phyloP scores from a whole-genome alignment of 2,797 vertebrate genomes.

The Cynodonichthys magdalenae region DNA sequence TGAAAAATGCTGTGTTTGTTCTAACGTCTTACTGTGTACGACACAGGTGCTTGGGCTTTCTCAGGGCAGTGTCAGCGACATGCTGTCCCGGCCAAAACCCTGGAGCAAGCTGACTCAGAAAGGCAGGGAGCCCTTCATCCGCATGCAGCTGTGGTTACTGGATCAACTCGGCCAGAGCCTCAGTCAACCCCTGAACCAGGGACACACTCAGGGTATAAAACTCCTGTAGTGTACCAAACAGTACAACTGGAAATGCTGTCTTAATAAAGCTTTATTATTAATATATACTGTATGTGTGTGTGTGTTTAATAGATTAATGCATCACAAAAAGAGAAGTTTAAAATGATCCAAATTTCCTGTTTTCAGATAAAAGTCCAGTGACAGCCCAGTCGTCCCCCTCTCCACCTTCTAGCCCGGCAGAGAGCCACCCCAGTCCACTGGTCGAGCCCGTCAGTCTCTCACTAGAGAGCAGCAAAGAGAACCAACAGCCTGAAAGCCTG shows the following conservation, averaged over 20 bases:
- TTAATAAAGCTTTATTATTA: not conserved
- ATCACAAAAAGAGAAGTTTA: not conserved
- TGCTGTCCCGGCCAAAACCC: slow-evolving; percentile 96
- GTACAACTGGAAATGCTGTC: not conserved
- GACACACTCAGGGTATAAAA: slow-evolving; percentile 72
- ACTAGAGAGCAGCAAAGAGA: slow-evolving; percentile 96
- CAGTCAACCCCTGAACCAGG: slow-evolving; percentile 77
- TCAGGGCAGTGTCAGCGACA: slow-evolving; percentile 98
- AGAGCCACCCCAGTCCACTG: slow-evolving; percentile 84
- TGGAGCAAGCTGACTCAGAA: slow-evolving; percentile 99
- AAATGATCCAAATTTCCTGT: not conserved
- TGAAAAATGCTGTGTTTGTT: not conserved
- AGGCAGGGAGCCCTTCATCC: slow-evolving; percentile 97
- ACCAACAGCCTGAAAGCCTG: slow-evolving; percentile 90
- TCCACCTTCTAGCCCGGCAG: slow-evolving; percentile 87
- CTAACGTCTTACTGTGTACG: not conserved
- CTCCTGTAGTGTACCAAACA: no score
- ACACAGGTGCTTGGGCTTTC: slow-evolving; percentile 95
- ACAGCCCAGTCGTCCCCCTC: slow-evolving; percentile 89
- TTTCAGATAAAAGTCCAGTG: slow-evolving; percentile 85
- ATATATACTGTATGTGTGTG: no score
- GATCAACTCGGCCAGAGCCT: slow-evolving; percentile 93
- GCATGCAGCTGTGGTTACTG: slow-evolving; percentile 98
- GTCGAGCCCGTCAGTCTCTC: slow-evolving; percentile 87
- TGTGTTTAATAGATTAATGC: no score